Conservation (phyloP, 2,888 invertebrate species). For the Lacanobia oleracea region DNA sequence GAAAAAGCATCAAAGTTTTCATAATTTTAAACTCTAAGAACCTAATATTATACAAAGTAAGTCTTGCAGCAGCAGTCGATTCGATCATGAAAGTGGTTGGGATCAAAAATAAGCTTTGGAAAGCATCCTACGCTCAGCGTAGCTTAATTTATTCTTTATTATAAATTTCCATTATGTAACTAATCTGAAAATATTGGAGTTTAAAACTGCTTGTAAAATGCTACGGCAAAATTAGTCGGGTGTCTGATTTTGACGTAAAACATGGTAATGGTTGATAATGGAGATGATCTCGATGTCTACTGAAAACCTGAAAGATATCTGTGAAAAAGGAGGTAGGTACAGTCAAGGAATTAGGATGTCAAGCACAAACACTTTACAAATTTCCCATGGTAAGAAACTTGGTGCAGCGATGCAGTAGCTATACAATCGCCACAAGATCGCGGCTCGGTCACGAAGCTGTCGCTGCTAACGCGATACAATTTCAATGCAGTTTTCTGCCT, state of each 20-base stretch:
- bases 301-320: no score
- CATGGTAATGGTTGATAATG: background rate
- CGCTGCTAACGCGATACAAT: no score
- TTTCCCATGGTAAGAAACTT: no score
- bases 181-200: conserved; percentile 2
- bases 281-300: background rate
- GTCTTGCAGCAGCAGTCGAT: background rate
- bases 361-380: background rate
- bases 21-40: no score
- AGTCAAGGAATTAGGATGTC: background rate
- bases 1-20: no score
- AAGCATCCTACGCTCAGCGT: background rate
- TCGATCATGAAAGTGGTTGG: conserved; percentile 15
- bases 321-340: no score
- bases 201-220: conserved; percentile 5
- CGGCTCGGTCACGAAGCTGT: no score
- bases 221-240: background rate
- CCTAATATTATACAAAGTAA: background rate
- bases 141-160: conserved; percentile 19
- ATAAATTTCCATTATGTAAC: background rate
- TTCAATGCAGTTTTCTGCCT: no score
- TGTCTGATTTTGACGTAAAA: background rate
- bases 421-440: no score
- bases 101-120: background rate
- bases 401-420: no score